Base-by-base conservation (phyloP, 2,888 invertebrate species). In the Acholoe squamosa region DNA sequence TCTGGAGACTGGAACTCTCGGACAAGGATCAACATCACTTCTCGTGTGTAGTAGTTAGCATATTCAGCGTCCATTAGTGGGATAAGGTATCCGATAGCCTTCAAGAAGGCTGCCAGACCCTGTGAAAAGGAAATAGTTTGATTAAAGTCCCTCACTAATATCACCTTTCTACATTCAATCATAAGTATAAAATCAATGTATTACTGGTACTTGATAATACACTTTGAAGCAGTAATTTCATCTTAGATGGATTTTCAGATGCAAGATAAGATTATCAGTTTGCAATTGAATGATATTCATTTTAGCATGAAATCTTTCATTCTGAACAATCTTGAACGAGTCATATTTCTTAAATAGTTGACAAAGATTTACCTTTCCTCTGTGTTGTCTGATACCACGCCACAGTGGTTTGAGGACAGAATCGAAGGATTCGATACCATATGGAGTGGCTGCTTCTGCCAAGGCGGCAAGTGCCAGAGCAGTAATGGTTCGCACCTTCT, bases 11-110 rank as follows among this genome's bases (percentile, higher is more conserved):
- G 99, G 96, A 99, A 99, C 97, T 99, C 99, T 96, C 99, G 97
- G 94, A 99, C 99, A 43, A 99, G 97, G 96, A 99, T 99, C 96
- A 99, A 96, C 99, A 99, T 99, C 95, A 99, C 99, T 97, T 99
- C 99, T 93, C 99, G 97, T 0, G 99, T 99, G 95, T 99, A 99
- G 96, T 99, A 99, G 96, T 99, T 99, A 0, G 99, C 99, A 95
- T 99, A 99, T 96, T 99, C 99, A 91, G 99, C 99, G 95, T 99
- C 99, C 99, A 99, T 99, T 92, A 99, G 97, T 0, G 99, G 99
- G 94, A 99, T 99, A 89, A 99, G 97, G 95, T 99, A 99, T 92
- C 99, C 99, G 96, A 99, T 99, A 86, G 99, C 99, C 96, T 99
- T 99, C 92, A 99, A 96, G 96, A 92, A 93, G 31, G 93, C 93